Evolutionary conservation across 2,888 invertebrate species (phyloP), one percentile per base, ranked within the genome.

Genomic region (Cantharis lateralis): DNA sequence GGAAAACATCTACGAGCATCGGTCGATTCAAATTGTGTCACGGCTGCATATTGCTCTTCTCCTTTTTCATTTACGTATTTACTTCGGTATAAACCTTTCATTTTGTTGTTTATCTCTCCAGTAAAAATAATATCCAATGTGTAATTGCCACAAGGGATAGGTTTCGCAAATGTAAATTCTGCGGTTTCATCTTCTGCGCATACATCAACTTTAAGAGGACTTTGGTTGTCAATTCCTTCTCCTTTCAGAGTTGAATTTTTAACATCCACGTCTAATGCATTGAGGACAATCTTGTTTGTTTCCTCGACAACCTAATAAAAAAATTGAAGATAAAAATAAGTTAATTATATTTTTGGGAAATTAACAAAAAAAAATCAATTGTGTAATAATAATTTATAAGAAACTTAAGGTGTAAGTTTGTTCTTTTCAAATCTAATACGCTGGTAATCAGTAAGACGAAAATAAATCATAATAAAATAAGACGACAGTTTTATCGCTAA

Each of bases 1-100:
- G 98, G 98, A 86, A 99, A 98, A 84, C 97, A 96, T 80, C 95
- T 91, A 74, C 98, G 91, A 4, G 98, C 98, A 89, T 95, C 95
- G 1, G 95, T 95, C 0, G 96, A 91, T 87, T 96, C 95, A 87
- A 98, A 98, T 88, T 98, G 97, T 72, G 97, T 98, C 78, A 96
- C 96, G 16, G 95, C 97, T 28, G 94, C 95, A 86, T 93, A 94
- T 75, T 94, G 91, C 85, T 94, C 94, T 80, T 94, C 94, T 13
- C 96, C 96, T 71, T 90, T 88, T 15, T 93, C 89, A 71, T 92
- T 92, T 81, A 91, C 87, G 87, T 96, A 96, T 89, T 96, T 96
- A 89, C 95, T 96, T 69, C 96, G 92, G 88, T 97, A 98, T 10
- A 80, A 71, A 16, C 98, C 98, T 88, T 95, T 95, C 95, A 97